Base-by-base conservation (phyloP, 1,140 invertebrate species). In the Lordiphosa mommai region DNA sequence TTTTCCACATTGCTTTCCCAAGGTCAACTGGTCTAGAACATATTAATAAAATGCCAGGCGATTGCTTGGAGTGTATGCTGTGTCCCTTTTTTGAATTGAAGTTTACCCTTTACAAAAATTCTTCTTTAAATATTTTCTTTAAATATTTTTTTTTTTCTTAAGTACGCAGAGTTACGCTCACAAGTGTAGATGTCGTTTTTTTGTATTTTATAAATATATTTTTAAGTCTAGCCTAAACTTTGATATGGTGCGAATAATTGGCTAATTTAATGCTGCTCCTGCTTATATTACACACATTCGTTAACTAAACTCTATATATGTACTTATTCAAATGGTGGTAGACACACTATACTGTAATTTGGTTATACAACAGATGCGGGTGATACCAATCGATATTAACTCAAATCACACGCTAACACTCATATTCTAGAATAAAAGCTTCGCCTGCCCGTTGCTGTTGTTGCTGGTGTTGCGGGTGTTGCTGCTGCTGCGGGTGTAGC, bases 391-490 rank as follows among this genome's bases (percentile, higher is more conserved):
- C 71, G 70, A 74, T 79, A 47, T 40, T 36, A 61, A 61, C 61
- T 52, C 49, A 56, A 23, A 79, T 70, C 51, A 49, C 34, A 37
- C 49, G 85, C 86, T 88, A 88, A 88, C 86, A 88, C 57, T 88
- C 86, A 61, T 88, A 88, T 61, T 88, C 86, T n/a, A 88, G 48
- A 38, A 88, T 87, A 53, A 87, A 88, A 29, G 51, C 64, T 43
- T 85, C 77, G 20, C 64, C 59, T 38, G 60, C 70, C 16, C 41
- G 50, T 3, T 7, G 10, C 17, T 34, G 40, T 34, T 33, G 44
- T 32, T 34, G 70, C 4, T 13, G 44, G 34, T 27, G 53, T 27
- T 34, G 52, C 32, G n/a, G 71, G 27, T 49, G 72, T 44, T 49
- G 72, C 50, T 59, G 74, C 47, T 55, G 72, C 38, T 59, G 51